Evolutionary conservation across 2,113 vertebrate genomes (phyloP).

Genomic region (Ictalurus punctatus): DNA sequence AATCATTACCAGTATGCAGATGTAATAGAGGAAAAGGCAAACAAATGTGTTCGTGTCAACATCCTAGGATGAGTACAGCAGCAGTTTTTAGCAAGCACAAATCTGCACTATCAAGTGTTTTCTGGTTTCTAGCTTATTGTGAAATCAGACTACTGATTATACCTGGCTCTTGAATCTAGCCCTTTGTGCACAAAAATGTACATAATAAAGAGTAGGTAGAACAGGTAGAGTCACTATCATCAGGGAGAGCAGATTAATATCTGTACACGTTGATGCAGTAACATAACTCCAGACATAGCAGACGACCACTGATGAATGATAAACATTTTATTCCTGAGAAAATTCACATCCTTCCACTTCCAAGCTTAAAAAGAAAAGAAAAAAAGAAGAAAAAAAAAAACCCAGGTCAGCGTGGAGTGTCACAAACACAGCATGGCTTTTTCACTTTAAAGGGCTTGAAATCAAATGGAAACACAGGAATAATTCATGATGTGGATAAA

Average conservation of each 20-base stretch:
- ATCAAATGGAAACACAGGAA: not conserved
- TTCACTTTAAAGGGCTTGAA: not conserved
- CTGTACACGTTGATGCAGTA: not conserved
- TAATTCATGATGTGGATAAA: not conserved
- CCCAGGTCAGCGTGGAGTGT: not conserved
- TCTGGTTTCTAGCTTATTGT: too few species aligned
- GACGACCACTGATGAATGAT: not conserved
- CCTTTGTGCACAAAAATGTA: not conserved
- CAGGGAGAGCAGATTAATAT: not conserved
- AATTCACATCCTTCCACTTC: constrained; percentile 33
- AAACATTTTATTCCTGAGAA: constrained; percentile 54
- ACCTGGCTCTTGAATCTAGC: not conserved
- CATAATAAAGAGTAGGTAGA: not conserved
- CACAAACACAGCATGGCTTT: not conserved
- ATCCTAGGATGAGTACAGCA: not conserved
- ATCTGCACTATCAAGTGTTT: too few species aligned
- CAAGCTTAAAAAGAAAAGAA: constrained; percentile 29
- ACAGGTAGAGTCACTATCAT: not conserved
- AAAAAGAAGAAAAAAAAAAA: constrained; percentile 6
- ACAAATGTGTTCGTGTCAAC: too few species aligned
- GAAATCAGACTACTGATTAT: not conserved
- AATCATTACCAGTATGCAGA: too few species aligned
- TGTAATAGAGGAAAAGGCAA: too few species aligned
- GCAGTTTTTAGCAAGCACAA: not conserved
- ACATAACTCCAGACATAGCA: constrained; percentile 5